A percentile compares a stretch with the other conserved stretches of the same genome.
These are phyloP conservation scores for Eretmodus cyanostictus DNA, from an alignment of 2,113 vertebrate species.

Conservation along the genomic window DNA sequence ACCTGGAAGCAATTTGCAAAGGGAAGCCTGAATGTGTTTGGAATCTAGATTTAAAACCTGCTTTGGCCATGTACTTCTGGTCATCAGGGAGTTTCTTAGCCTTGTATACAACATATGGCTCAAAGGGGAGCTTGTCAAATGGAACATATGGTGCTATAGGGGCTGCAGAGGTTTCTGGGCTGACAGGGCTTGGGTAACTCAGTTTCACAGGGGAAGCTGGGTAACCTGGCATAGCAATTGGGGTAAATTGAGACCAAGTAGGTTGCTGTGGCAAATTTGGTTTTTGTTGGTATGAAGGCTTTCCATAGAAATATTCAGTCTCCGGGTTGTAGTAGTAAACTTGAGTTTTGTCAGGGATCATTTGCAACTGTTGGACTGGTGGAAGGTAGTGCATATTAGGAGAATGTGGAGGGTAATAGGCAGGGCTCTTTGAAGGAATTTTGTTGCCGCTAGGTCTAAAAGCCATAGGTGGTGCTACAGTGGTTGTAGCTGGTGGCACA, in stretches of 20 bases:
- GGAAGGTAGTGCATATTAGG: not conserved
- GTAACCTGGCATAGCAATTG: not conserved
- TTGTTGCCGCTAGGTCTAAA: not conserved
- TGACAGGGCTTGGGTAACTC: not conserved
- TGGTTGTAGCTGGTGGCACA: not conserved
- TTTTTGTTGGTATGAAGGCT: not conserved
- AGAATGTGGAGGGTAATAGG: not conserved
- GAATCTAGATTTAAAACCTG: not conserved
- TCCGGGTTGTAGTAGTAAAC: not conserved
- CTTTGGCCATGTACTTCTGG: not conserved
- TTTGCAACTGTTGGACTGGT: not conserved
- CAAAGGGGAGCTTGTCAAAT: not conserved
- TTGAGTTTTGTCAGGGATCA: not conserved
- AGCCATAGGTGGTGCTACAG: not conserved
- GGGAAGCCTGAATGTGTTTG: not conserved
- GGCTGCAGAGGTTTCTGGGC: not conserved
- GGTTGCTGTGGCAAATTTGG: not conserved
- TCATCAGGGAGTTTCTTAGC: not conserved
- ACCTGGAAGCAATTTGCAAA: not conserved
- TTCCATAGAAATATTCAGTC: not conserved
- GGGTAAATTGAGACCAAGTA: not conserved
- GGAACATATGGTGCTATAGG: not conserved
- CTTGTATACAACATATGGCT: not conserved
- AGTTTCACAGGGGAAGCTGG: not conserved
- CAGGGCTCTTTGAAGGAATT: not conserved